A percentile compares a stretch with the other conserved stretches of the same genome.
Evolutionary conservation across 2,113 vertebrate genomes (phyloP).

Genomic region (Ailuropoda melanoleuca): DNA sequence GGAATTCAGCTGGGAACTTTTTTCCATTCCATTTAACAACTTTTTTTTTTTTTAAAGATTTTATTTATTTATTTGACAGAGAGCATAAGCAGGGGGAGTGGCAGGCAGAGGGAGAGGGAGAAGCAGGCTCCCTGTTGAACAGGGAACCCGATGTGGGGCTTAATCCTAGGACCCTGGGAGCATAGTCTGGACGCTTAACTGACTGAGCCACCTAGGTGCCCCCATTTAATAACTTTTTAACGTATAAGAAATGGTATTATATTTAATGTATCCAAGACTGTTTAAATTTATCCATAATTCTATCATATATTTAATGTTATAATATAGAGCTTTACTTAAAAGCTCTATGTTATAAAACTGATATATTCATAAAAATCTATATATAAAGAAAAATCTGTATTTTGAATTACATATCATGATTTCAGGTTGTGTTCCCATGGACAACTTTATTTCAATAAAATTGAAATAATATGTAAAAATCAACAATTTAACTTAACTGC

Average conservation of each 20-base stretch:
- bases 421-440: not conserved
- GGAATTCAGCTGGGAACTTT: not conserved
- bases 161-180: too few species aligned
- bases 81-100: too few species aligned
- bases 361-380: not conserved
- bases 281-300: not conserved
- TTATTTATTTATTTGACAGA: not conserved
- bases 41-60: not conserved
- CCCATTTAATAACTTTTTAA: not conserved
- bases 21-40: not conserved
- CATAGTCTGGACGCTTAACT: too few species aligned
- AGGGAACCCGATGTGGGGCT: too few species aligned
- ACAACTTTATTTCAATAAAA: constrained; percentile 23
- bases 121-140: too few species aligned
- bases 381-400: not conserved
- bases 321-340: not conserved
- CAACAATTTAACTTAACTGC: constrained; percentile 7
- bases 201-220: too few species aligned
- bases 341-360: not conserved
- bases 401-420: constrained; percentile 24
- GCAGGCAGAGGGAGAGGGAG: too few species aligned
- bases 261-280: constrained; percentile 29
- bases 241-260: not conserved
- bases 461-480: constrained; percentile 32
- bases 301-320: constrained; percentile 46